A percentile compares a stretch with the other conserved stretches of the same genome.
Conservation (phyloP, 1,140 invertebrate species). For the Elymnias hypermnestra region DNA sequence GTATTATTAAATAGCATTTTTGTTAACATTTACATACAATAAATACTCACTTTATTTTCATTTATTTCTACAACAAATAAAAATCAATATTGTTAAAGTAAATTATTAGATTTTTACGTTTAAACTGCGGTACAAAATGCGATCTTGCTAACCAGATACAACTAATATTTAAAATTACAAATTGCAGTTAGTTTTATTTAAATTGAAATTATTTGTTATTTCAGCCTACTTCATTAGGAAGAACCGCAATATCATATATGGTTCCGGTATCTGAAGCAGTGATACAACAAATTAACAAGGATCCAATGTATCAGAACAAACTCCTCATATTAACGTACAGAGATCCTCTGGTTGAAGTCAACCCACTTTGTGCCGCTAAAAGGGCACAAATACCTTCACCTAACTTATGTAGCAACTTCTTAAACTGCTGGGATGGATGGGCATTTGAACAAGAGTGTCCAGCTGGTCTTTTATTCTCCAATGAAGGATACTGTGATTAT, state of each 20-base stretch:
- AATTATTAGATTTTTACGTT: too few species aligned
- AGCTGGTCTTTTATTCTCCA: conserved; percentile 78
- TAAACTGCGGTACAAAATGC: too few species aligned
- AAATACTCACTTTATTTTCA: too few species aligned
- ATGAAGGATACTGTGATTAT: conserved; percentile 80
- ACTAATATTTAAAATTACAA: too few species aligned
- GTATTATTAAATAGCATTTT: too few species aligned
- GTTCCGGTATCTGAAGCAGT: conserved; percentile 60
- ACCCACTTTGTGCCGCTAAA: conserved; percentile 44
- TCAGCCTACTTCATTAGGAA: conserved; percentile 33
- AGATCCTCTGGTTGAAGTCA: conserved; percentile 39
- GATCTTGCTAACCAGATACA: too few species aligned
- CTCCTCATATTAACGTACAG: conserved; percentile 35
- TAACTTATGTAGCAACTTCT: conserved; percentile 78
- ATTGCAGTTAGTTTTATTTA: too few species aligned
- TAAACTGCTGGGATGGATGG: conserved; percentile 84
- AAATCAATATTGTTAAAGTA: too few species aligned
- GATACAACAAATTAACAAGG: conserved; percentile 44
- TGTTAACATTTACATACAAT: too few species aligned
- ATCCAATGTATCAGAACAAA: conserved; percentile 56
- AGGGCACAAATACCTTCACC: conserved; percentile 79
- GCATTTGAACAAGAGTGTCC: conserved; percentile 81
- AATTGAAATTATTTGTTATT: conserved; percentile 9
- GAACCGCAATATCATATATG: conserved; percentile 41
- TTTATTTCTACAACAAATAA: too few species aligned